Base-by-base conservation (phyloP, 2,797 vertebrate species). In the Philypnodon macrostomus region DNA sequence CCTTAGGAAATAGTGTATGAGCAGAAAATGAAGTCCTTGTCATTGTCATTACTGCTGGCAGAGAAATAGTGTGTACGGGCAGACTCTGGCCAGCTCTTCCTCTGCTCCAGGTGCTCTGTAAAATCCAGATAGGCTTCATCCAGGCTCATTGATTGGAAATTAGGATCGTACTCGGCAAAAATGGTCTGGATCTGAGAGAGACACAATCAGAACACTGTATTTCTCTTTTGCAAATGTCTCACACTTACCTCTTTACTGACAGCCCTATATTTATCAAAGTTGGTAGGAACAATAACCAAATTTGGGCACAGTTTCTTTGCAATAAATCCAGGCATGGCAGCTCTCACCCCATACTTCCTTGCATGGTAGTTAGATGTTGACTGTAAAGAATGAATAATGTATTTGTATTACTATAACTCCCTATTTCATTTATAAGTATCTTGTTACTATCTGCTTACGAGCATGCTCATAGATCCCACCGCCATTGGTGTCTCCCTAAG, bases 321-420 rank as follows among this genome's bases (percentile, higher is more conserved):
- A 77, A 99, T 99, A 84, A 99, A 99, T 54, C 96, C 96, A 56
- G 97, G 97, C 97, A 98, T 97, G 42, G 93, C 95, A 19, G 95
- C 94, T 72, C 96, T 92, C 29, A 98, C 95, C 13, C 96, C 97
- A n/a, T 90, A 99, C 75, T 92, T 95, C 70, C 96, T 91, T 54
- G 97, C 96, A 16, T 92, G 91, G 77, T 99, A 98, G 87, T 98
- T 99, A 34, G 97, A 99, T 8, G 96, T 99, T 21, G 92, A 91
- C 97, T 99, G 77, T 48, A 80, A 84, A 62, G 65, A 66, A 68
- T 73, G 31, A 44, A 30, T 17, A 23, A 23, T 23, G 21, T 23
- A 23, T 23, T 3, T 23, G 3, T 23, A 3, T 3, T 6, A 23
- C 21, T 23, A 6, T 6, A 23, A 23, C 6, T 23, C 3, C 6